A percentile compares a stretch with the other conserved stretches of the same genome.
phyloP scores from a whole-genome alignment of 35 echinoderm and acorn worm genomes.

The Heliocidaris tuberculata region DNA sequence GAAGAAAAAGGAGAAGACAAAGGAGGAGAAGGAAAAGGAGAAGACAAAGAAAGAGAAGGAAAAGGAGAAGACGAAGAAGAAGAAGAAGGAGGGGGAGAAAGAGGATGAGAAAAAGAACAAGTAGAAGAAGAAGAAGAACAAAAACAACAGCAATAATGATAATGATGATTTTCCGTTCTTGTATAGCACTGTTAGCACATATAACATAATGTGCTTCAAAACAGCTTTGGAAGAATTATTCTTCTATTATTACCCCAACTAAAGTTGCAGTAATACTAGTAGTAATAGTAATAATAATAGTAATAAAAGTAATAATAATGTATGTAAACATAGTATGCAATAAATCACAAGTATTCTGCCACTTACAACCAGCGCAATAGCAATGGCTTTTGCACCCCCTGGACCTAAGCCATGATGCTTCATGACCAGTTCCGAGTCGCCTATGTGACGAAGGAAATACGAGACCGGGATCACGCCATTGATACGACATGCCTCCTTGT shows the following conservation, averaged over 20 bases:
- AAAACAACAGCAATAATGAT: too few species aligned
- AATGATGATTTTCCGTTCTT: too few species aligned
- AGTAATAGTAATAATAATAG: too few species aligned
- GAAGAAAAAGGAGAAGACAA: neutral
- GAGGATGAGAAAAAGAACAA: too few species aligned
- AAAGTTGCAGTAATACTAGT: too few species aligned
- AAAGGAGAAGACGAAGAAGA: neutral
- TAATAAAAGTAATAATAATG: too few species aligned
- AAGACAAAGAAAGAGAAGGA: neutral
- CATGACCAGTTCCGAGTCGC: constrained; percentile 91
- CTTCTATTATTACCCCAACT: too few species aligned
- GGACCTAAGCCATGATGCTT: constrained; percentile 98
- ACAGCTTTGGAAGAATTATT: too few species aligned
- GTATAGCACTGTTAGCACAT: too few species aligned
- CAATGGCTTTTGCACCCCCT: constrained; percentile 92
- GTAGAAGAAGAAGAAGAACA: neutral
- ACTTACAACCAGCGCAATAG: constrained; percentile 95
- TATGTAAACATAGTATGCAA: too few species aligned
- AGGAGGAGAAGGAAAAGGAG: neutral
- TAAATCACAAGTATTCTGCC: too few species aligned
- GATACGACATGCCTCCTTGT: constrained; percentile 93
- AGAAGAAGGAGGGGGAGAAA: neutral
- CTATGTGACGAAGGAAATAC: constrained; percentile 93
- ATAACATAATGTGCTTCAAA: too few species aligned
- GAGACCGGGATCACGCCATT: constrained; percentile 97